Percentiles rank a stretch among this genome's conserved stretches.
phyloP scores from a whole-genome alignment of 2,797 vertebrate species.

The Mus caroli region DNA sequence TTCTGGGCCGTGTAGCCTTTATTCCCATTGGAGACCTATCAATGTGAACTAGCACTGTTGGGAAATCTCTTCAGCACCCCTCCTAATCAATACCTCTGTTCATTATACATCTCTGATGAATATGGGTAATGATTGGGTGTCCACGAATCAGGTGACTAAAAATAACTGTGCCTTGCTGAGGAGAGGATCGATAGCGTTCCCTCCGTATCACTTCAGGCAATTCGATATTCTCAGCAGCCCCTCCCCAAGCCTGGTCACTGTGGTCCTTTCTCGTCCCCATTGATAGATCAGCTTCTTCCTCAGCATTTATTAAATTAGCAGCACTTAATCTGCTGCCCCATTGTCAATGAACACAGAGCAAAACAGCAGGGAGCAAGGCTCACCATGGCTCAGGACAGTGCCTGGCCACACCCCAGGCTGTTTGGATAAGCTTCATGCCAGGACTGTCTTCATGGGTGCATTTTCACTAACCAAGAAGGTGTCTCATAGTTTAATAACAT shows the following conservation, averaged over 20 bases:
- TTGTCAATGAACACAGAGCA: slow-evolving; percentile 75
- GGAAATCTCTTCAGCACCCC: slow-evolving; percentile 91
- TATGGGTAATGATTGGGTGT: slow-evolving; percentile 91
- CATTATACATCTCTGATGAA: slow-evolving; percentile 91
- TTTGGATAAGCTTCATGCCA: slow-evolving; percentile 70
- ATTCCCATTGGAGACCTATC: slow-evolving; percentile 90
- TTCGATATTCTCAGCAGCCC: slow-evolving; percentile 72
- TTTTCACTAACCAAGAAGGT: slow-evolving; percentile 71
- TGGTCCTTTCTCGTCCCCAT: slow-evolving; percentile 51
- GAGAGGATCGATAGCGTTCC: slow-evolving; percentile 89
- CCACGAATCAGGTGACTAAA: slow-evolving; percentile 91
- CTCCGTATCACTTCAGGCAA: slow-evolving; percentile 84
- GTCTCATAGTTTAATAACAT: slow-evolving; percentile 60
- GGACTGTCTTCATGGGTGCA: slow-evolving; percentile 77
- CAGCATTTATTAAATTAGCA: slow-evolving; percentile 88
- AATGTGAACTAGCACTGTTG: slow-evolving; percentile 87
- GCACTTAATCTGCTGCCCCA: slow-evolving; percentile 87
- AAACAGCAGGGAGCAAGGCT: slow-evolving; percentile 78
- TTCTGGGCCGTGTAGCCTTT: slow-evolving; percentile 84
- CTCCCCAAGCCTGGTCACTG: not conserved
- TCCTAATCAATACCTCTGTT: slow-evolving; percentile 93
- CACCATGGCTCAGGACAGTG: slow-evolving; percentile 61
- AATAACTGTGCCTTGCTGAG: slow-evolving; percentile 90
- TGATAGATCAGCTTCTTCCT: slow-evolving; percentile 78
- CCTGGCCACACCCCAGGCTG: slow-evolving; percentile 70